Base-by-base conservation (phyloP, 2,797 vertebrate species). In the Dicrostonyx torquatus region DNA sequence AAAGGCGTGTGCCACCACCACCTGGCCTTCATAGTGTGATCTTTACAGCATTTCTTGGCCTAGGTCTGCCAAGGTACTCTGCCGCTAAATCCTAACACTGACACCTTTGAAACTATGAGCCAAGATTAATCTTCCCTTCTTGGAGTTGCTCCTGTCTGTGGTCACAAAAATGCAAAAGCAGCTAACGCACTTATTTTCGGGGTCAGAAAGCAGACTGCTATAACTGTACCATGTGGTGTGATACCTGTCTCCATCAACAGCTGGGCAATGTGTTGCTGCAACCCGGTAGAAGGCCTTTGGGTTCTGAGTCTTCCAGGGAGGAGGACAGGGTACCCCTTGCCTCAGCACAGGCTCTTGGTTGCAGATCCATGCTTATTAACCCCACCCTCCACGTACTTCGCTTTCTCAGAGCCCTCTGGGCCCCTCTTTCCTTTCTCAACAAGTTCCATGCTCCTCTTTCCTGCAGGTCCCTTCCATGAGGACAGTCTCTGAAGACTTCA, bases 361-460 rank as follows among this genome's bases (percentile, higher is more conserved):
- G 37, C 24, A 53, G 43, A 24, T 40, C 43, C 14, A 15, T 50
- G 79, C 53, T 94, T 82, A 37, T 17, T 34, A 13, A 24, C 2
- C 29, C 1, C 34, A 1, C 26, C 0, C 8, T 75, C 29, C 2
- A 20, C 1, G 60, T 53, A 12, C 24, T 55, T 4, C 13, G 34
- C 85, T 85, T 29, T 29, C 37, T 18, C 40, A 62, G 83, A 91
- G 90, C 34, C 24, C 5, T 34, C 29, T 14, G 13, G n/a, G 7
- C 13, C 22, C 64, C 45, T 89, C n/a, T 92, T 20, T 75, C 58
- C 43, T 78, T 43, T 14, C 20, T 26, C 45, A n/a, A 48, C 29
- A 53, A 53, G 17, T 64, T 77, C 66, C 13, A 22, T 0, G 13
- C 3, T 48, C 58, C 10, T n/a, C 15, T 86, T 62, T 79, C 7